Evolutionary conservation across 2,888 invertebrate genomes (phyloP), one percentile per base, ranked within the genome.

Genomic region (Platynereis dumerilii): DNA sequence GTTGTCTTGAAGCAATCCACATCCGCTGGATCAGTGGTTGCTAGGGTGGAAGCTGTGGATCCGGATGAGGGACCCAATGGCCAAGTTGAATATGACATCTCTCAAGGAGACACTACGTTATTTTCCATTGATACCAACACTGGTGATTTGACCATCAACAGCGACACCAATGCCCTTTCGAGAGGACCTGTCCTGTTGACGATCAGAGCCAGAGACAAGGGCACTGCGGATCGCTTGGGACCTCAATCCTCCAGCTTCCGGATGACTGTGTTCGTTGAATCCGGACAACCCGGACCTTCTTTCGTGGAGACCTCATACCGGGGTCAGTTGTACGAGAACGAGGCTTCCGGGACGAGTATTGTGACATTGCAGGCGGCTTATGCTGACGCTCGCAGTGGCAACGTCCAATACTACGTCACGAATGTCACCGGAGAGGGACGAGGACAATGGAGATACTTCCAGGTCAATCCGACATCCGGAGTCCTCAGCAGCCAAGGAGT

Each of bases 401-500:
- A 89, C 76, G 88, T 95, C 83, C 93, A 94, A 84, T 96, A 93
- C 86, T 95, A 93, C 86, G 91, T 96, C 84, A 93, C 93, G 77
- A 85, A 85, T 71, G 85, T 88, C 69, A 86, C 85, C 12, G 75
- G 76, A 77, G 66, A 89, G 89, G 81, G 86, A 84, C 59, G 58
- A 20, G 61, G 67, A 29, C 74, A 72, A 12, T 75, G 75, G 3
- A 68, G 75, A 29, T 72, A 75, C 58, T 97, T 97, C 82, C 90
- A 91, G 1, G 91, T 97, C 12, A 94, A 97, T 85, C 92, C 94
- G 1, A 92, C 92, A 0, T 93, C 92, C 15, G 97, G 97, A 0
- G 94, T 94, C 83, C 89, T 97, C 55, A 90, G 91, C 75, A 94
- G 94, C 75, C 94, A 94, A 83, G 89, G 90, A 76, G 88, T 89